Evolutionary conservation across 2,888 invertebrate species (phyloP), one percentile per base, ranked within the genome.

Genomic region (Drosophila kanekoi): DNA sequence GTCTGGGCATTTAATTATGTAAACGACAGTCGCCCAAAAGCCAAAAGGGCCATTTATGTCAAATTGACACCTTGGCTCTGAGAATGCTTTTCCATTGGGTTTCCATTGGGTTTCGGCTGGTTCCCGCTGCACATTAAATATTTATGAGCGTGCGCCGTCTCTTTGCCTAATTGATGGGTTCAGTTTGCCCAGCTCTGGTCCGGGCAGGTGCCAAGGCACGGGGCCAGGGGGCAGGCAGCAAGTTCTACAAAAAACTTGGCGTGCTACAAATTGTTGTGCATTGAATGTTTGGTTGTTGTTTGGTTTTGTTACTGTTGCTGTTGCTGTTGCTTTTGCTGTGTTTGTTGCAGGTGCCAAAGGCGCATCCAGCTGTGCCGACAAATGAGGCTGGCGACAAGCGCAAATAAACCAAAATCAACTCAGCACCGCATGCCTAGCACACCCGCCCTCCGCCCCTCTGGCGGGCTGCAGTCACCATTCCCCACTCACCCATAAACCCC

Each of bases 351-450:
- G 83, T 88, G 83, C 86, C 86, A 81, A 68, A 69, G 84, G 69
- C 61, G 86, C 85, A 72, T 89, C 83, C 83, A 89, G 83, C 83
- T 89, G 83, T 87, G 83, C 83, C 85, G 86, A 84, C 83, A 84
- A 84, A 84, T 84, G 89, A 83, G 70, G 58, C 83, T 75, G 88
- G 89, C 86, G 83, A 84, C 83, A 89, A 84, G 88, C 89, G 83
- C 87, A 89, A 84, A 89, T 87, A 84, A 89, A 87, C 87, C 85
- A 87, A 89, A 84, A 87, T 84, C 89, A 89, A 73, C 63, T 78
- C 78, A 61, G 68, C 85, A 52, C 70, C 60, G 48, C 77, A 78
- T 76, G 66, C 65, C 57, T 49, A 43, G 40, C 62, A 38, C 37
- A 33, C 37, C 47, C 32, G 28, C 28, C 43, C 13, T 10, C n/a